These are phyloP conservation scores for Lepidonotus clava DNA, from an alignment of 2,888 invertebrate species.

Conservation along the genomic window DNA sequence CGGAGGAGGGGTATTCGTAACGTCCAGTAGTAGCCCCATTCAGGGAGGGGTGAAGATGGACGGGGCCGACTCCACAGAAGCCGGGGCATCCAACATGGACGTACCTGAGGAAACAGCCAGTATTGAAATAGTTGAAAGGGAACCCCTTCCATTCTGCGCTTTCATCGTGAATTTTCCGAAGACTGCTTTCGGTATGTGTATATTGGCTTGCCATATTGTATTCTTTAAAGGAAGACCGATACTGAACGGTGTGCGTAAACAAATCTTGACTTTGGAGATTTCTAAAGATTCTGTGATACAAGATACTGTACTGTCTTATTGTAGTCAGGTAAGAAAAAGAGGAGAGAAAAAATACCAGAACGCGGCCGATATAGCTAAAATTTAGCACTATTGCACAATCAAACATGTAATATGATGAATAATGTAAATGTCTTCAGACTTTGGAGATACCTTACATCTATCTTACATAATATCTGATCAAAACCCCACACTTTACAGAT, in stretches of 20 bases:
- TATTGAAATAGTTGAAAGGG: neutral
- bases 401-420: too few species aligned
- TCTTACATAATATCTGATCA: too few species aligned
- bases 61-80: neutral
- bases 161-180: constrained; percentile 49
- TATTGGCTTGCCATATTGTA: too few species aligned
- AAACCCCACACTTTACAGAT: too few species aligned
- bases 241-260: neutral
- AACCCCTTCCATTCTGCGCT: constrained; percentile 39
- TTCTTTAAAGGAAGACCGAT: too few species aligned
- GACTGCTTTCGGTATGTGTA: constrained; percentile 34
- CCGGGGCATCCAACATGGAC: neutral
- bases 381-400: too few species aligned
- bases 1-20: neutral
- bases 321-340: neutral
- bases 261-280: neutral
- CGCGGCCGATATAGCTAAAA: neutral
- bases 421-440: too few species aligned
- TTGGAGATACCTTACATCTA: too few species aligned
- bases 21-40: neutral
- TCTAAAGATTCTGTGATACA: neutral
- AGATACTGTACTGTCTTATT: neutral
- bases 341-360: neutral
- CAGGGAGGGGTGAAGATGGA: neutral
- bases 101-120: neutral